phyloP scores from a whole-genome alignment of 2,113 vertebrate genomes.

The Nothobranchius furzeri region DNA sequence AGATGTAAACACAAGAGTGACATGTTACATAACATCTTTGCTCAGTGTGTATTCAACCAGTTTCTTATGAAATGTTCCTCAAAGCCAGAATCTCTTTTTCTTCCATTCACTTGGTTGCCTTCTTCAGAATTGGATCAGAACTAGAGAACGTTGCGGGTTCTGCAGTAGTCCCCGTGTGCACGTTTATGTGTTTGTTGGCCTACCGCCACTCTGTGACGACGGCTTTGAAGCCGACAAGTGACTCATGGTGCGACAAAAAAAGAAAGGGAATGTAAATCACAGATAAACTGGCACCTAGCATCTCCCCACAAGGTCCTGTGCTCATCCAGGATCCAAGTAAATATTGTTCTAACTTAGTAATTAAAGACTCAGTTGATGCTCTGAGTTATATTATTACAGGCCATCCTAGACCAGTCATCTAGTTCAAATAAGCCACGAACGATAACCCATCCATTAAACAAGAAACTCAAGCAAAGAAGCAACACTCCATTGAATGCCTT shows the following conservation, averaged over 20 bases:
- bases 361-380: slow-evolving; percentile 66
- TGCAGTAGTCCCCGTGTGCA: background rate
- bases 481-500: slow-evolving; percentile 64
- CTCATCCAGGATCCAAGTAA: slow-evolving; percentile 50
- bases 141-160: background rate
- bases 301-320: slow-evolving; percentile 45
- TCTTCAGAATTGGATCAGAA: background rate
- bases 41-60: background rate
- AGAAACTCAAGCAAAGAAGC: slow-evolving; percentile 47
- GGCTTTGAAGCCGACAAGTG: slow-evolving; percentile 34
- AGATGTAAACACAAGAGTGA: background rate
- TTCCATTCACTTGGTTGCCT: background rate
- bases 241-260: slow-evolving; percentile 38
- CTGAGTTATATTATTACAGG: slow-evolving; percentile 59
- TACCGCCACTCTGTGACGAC: slow-evolving; percentile 32
- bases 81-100: background rate
- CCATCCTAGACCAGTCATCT: slow-evolving; percentile 57
- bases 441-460: slow-evolving; percentile 69
- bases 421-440: slow-evolving; percentile 71
- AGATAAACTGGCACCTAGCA: slow-evolving; percentile 51
- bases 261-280: slow-evolving; percentile 50
- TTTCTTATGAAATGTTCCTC: background rate
- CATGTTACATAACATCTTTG: too few species aligned
- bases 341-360: slow-evolving; percentile 64
- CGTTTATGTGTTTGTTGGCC: slow-evolving; percentile 63